These are phyloP conservation scores for Heliconius eleuchia DNA, from an alignment of 1,140 invertebrate genomes.

Conservation along the genomic window DNA sequence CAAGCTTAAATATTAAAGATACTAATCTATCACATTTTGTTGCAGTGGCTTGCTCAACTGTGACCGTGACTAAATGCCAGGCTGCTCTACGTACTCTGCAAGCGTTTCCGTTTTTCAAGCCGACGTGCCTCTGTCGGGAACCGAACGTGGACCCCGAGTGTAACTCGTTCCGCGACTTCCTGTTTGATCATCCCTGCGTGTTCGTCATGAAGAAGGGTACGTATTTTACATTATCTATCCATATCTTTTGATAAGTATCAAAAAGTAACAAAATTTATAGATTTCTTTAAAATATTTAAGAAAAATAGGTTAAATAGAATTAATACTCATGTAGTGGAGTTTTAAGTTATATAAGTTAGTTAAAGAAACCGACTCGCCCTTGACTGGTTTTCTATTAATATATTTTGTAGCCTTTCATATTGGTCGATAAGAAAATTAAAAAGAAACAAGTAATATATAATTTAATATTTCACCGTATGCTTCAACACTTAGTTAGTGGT, in stretches of 20 bases:
- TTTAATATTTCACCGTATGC: too few species aligned
- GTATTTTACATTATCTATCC: conserved; percentile 29
- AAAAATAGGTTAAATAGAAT: too few species aligned
- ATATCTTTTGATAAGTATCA: too few species aligned
- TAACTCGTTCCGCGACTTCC: conserved; percentile 94
- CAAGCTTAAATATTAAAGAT: background rate
- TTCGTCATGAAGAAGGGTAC: conserved; percentile 93
- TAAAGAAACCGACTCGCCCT: too few species aligned
- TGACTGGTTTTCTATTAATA: background rate
- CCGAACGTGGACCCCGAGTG: conserved; percentile 94
- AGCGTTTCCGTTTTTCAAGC: conserved; percentile 94
- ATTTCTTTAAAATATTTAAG: too few species aligned
- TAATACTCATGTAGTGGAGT: too few species aligned
- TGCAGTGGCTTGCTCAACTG: conserved; percentile 95
- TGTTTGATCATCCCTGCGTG: conserved; percentile 95
- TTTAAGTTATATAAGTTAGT: too few species aligned
- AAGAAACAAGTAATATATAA: too few species aligned
- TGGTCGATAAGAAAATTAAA: too few species aligned
- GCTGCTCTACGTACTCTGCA: conserved; percentile 92
- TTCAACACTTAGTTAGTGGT: background rate
- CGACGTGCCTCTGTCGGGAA: conserved; percentile 94
- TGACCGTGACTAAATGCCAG: conserved; percentile 95
- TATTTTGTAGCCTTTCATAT: background rate
- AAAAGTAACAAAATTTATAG: too few species aligned
- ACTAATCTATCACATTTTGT: conserved; percentile 58